Evolutionary conservation across 2,113 vertebrate genomes (phyloP).

Genomic region (Charina bottae): DNA sequence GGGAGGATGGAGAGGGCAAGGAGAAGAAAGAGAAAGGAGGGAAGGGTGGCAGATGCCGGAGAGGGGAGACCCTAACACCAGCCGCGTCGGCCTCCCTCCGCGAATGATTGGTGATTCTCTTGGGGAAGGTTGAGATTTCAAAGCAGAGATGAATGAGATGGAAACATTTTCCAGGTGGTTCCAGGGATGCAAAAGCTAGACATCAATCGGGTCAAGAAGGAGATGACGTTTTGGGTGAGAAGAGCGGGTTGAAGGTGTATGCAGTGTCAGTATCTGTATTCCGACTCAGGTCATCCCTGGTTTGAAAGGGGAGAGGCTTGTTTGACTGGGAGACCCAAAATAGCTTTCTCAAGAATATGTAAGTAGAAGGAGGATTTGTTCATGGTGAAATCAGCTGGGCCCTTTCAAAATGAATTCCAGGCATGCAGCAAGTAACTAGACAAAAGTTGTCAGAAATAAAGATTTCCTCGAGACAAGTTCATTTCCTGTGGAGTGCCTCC

Average conservation of each 20-base stretch:
- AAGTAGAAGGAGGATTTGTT: neutral
- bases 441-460: neutral
- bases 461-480: neutral
- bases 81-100: neutral
- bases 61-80: constrained; percentile 37
- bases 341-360: neutral
- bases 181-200: neutral
- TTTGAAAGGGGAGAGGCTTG: neutral
- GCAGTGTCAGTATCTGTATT: neutral
- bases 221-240: neutral
- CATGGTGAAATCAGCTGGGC: neutral
- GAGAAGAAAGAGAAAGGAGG: constrained; percentile 37
- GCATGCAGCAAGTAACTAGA: neutral
- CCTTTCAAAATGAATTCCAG: neutral
- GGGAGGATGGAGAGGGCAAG: constrained; percentile 49
- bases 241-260: neutral
- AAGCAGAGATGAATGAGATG: constrained; percentile 58
- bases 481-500: neutral
- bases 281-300: neutral
- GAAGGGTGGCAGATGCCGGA: neutral
- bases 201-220: neutral
- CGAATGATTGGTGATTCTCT: constrained; percentile 53
- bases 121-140: constrained; percentile 50
- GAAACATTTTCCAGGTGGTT: constrained; percentile 63
- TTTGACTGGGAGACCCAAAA: neutral